A percentile compares a stretch with the other conserved stretches of the same genome.
Conservation (phyloP, 92 coral and sea anemone genomes). For the Desmophyllum pertusum region DNA sequence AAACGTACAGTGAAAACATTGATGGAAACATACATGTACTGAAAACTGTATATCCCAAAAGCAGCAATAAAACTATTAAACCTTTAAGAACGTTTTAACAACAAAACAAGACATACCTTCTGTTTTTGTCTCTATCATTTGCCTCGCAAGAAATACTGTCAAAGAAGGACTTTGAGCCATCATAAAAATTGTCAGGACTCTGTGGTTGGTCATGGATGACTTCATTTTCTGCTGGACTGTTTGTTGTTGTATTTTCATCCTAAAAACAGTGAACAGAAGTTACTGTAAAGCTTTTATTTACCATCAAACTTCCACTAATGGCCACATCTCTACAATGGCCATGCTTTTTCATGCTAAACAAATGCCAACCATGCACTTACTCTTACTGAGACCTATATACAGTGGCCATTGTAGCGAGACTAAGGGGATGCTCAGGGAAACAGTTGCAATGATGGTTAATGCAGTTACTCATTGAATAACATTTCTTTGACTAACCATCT, state of each 20-base stretch:
- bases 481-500: not conserved
- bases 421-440: too few species aligned
- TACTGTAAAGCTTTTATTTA: too few species aligned
- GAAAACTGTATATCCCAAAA: not conserved
- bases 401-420: not conserved
- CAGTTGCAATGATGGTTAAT: too few species aligned
- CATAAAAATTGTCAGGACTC: constrained; percentile 69
- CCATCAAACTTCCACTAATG: not conserved
- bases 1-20: not conserved
- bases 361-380: too few species aligned
- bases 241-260: constrained; percentile 59
- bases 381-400: not conserved
- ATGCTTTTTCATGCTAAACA: too few species aligned
- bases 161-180: constrained; percentile 86
- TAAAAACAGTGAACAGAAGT: too few species aligned
- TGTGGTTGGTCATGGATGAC: constrained; percentile 55
- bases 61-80: not conserved
- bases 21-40: not conserved
- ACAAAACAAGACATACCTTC: constrained; percentile 42
- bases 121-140: constrained; percentile 82
- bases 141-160: constrained; percentile 93
- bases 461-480: too few species aligned
- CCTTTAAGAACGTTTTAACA: not conserved
- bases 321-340: not conserved
- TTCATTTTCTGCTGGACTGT: constrained; percentile 24